Percentiles rank a stretch among this genome's conserved stretches.
Evolutionary conservation across 2,113 vertebrate species (phyloP).

Genomic region (Platysternon megacephalum): DNA sequence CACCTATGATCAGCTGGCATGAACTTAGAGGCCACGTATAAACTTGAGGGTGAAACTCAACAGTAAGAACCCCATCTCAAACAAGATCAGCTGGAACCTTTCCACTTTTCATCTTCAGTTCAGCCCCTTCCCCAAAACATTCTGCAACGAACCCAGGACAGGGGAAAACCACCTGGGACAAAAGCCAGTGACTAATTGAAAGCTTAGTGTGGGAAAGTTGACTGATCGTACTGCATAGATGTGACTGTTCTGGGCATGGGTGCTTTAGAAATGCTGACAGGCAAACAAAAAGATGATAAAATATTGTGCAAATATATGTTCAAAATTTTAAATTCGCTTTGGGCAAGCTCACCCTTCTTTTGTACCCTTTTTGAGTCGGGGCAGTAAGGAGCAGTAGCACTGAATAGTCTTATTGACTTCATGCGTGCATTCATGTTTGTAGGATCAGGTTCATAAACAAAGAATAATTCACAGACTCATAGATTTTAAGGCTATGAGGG

Average conservation of each 20-base stretch:
- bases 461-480: not conserved
- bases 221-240: not conserved
- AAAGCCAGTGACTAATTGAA: not conserved
- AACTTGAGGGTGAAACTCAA: not conserved
- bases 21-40: not conserved
- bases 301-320: slow-evolving; percentile 37
- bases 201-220: not conserved
- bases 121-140: not conserved
- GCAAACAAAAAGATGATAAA: slow-evolving; percentile 10
- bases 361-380: not conserved
- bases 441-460: not conserved
- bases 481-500: not conserved
- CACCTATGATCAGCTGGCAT: not conserved
- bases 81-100: not conserved
- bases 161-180: not conserved
- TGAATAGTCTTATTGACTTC: not conserved
- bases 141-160: slow-evolving; percentile 9
- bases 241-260: not conserved
- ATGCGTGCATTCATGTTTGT: not conserved
- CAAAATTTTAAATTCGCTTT: not conserved
- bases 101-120: not conserved
- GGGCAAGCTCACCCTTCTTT: not conserved
- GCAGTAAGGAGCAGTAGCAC: not conserved
- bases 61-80: not conserved
- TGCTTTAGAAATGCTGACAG: slow-evolving; percentile 14